phyloP scores from a whole-genome alignment of 2,113 vertebrate species.

The Lycocorax pyrrhopterus region DNA sequence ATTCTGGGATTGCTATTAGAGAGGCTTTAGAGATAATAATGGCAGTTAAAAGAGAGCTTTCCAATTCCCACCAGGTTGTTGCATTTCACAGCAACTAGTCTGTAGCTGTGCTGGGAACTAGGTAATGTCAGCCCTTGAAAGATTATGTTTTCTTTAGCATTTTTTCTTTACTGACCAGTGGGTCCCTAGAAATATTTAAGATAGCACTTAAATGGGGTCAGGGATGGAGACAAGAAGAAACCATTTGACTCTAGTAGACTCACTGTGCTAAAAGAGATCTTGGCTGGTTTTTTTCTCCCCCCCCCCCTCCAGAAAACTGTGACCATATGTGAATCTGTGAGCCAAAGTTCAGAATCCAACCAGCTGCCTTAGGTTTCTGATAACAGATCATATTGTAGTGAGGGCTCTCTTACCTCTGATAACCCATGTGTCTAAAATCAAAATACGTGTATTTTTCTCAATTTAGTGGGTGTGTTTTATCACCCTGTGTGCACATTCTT shows the following conservation, averaged over 20 bases:
- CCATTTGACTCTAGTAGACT: neutral
- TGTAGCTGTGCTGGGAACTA: neutral
- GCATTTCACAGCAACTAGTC: slow-evolving; percentile 33
- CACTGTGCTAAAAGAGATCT: neutral
- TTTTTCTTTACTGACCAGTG: slow-evolving; percentile 1
- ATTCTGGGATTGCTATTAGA: slow-evolving; percentile 47
- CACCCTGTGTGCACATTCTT: slow-evolving; percentile 32
- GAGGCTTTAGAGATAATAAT: slow-evolving; percentile 29
- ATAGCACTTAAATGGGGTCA: slow-evolving; percentile 32
- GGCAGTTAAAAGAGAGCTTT: slow-evolving; percentile 37
- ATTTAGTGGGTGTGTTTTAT: slow-evolving; percentile 35
- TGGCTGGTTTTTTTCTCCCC: rapidly evolving
- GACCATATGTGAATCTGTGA: slow-evolving; percentile 59
- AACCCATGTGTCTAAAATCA: slow-evolving; percentile 46
- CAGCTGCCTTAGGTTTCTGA: slow-evolving; percentile 71
- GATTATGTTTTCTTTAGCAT: slow-evolving; percentile 38
- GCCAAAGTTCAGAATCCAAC: slow-evolving; percentile 60
- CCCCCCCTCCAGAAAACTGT: slow-evolving; percentile 36
- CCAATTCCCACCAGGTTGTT: slow-evolving; percentile 35
- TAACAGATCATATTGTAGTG: slow-evolving; percentile 55
- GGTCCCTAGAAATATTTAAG: slow-evolving; percentile 3
- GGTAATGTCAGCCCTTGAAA: slow-evolving; percentile 6
- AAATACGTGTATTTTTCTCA: slow-evolving; percentile 37
- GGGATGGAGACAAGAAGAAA: neutral
- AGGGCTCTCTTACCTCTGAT: slow-evolving; percentile 51